These are phyloP conservation scores for Aphis gossypii DNA, from an alignment of 1,140 invertebrate species.

Conservation along the genomic window DNA sequence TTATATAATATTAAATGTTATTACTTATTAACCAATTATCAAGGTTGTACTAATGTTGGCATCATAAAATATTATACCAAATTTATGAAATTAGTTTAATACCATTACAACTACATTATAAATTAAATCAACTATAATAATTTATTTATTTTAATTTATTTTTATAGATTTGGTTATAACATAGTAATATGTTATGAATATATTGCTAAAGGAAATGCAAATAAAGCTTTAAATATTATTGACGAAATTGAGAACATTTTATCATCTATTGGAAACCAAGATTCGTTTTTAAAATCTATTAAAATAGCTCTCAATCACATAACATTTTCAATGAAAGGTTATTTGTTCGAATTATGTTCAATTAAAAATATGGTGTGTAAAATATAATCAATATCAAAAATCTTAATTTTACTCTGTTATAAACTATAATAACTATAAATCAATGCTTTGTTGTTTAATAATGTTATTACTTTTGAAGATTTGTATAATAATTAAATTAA, in stretches of 20 bases:
- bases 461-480: neutral
- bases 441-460: neutral
- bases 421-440: neutral
- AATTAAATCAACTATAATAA: neutral
- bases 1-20: neutral
- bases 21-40: neutral
- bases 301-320: conserved; percentile 28
- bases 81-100: neutral
- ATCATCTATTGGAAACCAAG: neutral
- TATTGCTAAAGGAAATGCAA: neutral
- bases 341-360: neutral
- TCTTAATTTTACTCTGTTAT: neutral
- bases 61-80: too few species aligned
- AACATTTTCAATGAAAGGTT: conserved; percentile 16
- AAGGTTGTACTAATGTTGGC: too few species aligned
- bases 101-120: neutral
- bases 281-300: conserved; percentile 32
- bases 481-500: too few species aligned
- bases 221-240: neutral
- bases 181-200: conserved; percentile 48
- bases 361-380: neutral
- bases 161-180: conserved; percentile 36
- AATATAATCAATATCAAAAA: neutral
- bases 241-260: conserved; percentile 17
- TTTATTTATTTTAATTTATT: neutral